These are phyloP conservation scores for Vulpes lagopus DNA, from an alignment of 2,113 vertebrate species.

Conservation along the genomic window DNA sequence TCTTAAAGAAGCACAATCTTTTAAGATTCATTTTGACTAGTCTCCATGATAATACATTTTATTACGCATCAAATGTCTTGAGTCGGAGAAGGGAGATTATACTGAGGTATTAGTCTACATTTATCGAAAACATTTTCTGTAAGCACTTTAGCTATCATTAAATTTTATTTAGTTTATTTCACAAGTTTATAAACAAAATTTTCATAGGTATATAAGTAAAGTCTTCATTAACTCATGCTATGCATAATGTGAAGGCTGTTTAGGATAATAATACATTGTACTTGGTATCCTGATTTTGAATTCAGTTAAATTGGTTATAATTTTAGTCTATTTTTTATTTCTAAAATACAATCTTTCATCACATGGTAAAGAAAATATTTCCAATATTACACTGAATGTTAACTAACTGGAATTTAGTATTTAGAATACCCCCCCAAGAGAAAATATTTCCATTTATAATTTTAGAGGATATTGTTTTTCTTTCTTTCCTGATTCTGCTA, in stretches of 20 bases:
- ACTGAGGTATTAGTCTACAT: conserved; percentile 17
- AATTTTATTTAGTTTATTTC: conserved; percentile 52
- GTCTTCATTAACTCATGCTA: conserved; percentile 27
- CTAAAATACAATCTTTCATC: neutral
- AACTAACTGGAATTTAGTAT: neutral
- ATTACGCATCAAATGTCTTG: neutral
- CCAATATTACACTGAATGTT: neutral
- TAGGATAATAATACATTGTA: neutral
- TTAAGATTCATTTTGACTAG: conserved; percentile 21
- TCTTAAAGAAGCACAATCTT: conserved; percentile 10
- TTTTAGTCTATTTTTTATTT: conserved; percentile 26
- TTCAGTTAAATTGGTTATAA: conserved; percentile 29
- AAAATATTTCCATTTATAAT: conserved; percentile 12
- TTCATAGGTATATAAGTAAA: neutral
- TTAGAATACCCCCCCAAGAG: neutral
- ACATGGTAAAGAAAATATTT: neutral
- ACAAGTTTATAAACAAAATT: conserved; percentile 42
- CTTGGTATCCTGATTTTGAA: conserved; percentile 51
- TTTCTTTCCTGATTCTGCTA: neutral
- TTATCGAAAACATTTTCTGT: conserved; percentile 58
- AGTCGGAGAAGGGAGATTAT: conserved; percentile 41
- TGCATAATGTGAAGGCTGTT: neutral
- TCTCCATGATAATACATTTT: neutral
- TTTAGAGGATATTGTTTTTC: neutral
- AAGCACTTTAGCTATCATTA: neutral